Conservation (phyloP, 2,797 vertebrate species). For the Cygnus olor region DNA sequence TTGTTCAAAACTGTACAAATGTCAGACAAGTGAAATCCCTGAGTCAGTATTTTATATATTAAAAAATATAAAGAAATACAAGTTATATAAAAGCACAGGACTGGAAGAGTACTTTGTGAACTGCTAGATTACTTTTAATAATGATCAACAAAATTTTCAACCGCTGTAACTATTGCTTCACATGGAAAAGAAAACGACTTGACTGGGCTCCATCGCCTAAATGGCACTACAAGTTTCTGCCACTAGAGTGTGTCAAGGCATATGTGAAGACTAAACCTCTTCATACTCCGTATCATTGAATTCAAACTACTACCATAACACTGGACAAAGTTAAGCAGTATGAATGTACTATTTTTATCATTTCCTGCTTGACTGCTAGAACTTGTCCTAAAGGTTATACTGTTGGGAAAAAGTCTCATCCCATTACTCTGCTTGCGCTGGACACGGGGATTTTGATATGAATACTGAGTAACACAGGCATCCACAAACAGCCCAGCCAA, state of each 20-base stretch:
- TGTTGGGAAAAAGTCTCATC: neutral
- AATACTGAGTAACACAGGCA: slow-evolving; percentile 4
- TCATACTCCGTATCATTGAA: neutral
- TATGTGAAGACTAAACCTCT: neutral
- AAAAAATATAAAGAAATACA: neutral
- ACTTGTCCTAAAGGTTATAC: neutral
- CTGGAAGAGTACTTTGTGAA: neutral
- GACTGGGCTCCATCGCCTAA: neutral
- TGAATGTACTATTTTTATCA: neutral
- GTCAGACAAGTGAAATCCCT: neutral
- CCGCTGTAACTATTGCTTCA: neutral
- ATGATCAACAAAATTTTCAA: neutral
- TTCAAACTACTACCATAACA: neutral
- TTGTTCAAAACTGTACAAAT: neutral
- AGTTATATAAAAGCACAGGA: neutral
- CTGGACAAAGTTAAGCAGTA: neutral
- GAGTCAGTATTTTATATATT: neutral
- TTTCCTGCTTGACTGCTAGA: neutral
- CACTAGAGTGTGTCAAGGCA: slow-evolving; percentile 73
- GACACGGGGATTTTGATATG: neutral
- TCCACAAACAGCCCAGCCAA: slow-evolving; percentile 45
- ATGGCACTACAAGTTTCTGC: slow-evolving; percentile 39
- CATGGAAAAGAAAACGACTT: neutral
- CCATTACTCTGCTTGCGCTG: neutral
- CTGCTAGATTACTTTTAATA: neutral